Evolutionary conservation across 2,113 vertebrate species (phyloP), one percentile per base, ranked within the genome.

Genomic region (Panthera leo): DNA sequence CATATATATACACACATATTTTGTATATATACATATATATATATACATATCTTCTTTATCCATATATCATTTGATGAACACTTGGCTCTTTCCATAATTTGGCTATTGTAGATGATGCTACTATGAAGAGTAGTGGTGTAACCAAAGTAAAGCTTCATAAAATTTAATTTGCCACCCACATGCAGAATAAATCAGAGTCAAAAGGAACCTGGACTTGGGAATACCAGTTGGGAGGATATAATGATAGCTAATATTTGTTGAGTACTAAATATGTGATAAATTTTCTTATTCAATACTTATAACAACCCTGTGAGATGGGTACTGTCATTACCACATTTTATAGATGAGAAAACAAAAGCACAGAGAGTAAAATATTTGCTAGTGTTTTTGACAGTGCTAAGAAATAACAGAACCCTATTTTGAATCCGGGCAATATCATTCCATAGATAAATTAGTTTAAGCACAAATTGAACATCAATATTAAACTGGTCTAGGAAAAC

Each of bases 401-500:
- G 71, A 63, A 55, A 23, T 68, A 36, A 94, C 88, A 90, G 23
- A 90, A 36, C 36, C 36, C 19, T 53, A 0, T n/a, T 87, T 31
- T 61, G 21, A 92, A 45, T 13, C 45, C 10, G 31, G 58, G 14
- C 7, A 73, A 2, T 73, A 7, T 78, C 21, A 18, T 9, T 90
- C 7, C 42, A 75, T 39, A 58, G 34, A 78, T 21, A 90, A 95
- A 73, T n/a, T 90, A 34, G 9, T 45, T 12, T 42, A 61, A 73
- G 23, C 10, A 58, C 71, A 45, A 90, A 85, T 70, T 39, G 88
- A 90, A 73, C 23, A 42, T 23, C 51, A 55, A 39, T 23, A 34
- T 58, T 95, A 94, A 80, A 55, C 15, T 76, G 42, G 7, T 86
- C 29, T 48, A 94, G 61, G 53, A 75, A 87, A 65, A 97, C 75